Base-by-base conservation (phyloP, 2,797 vertebrate genomes). In the Mormyrus hasselquistii region DNA sequence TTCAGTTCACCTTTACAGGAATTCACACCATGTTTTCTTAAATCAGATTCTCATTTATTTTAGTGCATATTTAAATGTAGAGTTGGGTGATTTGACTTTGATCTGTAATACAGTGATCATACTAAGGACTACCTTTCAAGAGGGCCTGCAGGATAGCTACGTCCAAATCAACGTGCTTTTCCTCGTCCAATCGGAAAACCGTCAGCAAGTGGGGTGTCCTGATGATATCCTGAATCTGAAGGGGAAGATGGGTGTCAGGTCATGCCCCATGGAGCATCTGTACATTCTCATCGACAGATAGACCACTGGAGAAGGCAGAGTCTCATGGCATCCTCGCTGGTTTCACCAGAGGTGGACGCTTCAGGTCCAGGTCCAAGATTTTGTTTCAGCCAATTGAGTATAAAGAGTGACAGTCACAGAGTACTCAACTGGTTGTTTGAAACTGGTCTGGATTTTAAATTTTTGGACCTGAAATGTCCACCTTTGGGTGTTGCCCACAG, bases 181-280 rank as follows among this genome's bases (percentile, higher is more conserved):
- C 97, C 90, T 96, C 97, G 4, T 96, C 96, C n/a, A 97, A 95
- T 90, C 95, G 95, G 94, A 98, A 99, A 55, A 99, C 92, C 0
- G 98, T 98, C 93, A 99, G 94, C 91, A 99, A 93, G 65, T 98
- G 96, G 41, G 92, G 93, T 92, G 94, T 95, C 89, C 97, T 93
- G 89, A 98, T 95, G 0, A 99, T 99, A 92, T 99, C 98, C 88
- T 99, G 98, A 92, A 99, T 98, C 99, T 99, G 92, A 59, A 89
- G 90, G 83, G 88, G 73, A 89, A 22, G n/a, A 5, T n/a, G 2
- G 73, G 12, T 4, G 16, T 89, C 65, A 89, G 53, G 76, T 55
- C 57, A 89, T 7, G 22, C 44, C 29, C 49, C 2, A 19, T 7
- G 10, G 22, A 57, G 7, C 47, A 29, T 50, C n/a, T n/a, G 6